Evolutionary conservation across 1,140 invertebrate genomes (phyloP).

Genomic region (Catajapyx aquilonaris): DNA sequence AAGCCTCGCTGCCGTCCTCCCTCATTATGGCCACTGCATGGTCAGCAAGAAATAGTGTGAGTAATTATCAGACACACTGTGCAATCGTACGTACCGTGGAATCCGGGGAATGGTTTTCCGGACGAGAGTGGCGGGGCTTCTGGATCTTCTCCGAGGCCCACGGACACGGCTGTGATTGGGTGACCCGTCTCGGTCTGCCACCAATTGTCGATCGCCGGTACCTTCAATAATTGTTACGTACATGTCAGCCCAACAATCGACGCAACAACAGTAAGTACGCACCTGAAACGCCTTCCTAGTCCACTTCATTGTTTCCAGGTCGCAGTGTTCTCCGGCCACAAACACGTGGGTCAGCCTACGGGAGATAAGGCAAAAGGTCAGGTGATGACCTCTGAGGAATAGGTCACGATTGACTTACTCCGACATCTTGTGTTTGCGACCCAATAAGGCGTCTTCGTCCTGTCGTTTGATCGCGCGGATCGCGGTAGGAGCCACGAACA

Average conservation of each 20-base stretch:
- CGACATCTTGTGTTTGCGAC: no score
- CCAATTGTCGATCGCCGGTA: constrained; percentile 81
- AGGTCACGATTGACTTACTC: no score
- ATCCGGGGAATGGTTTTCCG: constrained; percentile 60
- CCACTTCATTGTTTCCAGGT: constrained; percentile 75
- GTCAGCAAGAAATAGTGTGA: constrained; percentile 9
- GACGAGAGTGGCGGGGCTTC: constrained; percentile 41
- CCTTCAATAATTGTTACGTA: no score
- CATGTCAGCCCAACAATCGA: constrained; percentile 2
- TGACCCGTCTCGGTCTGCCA: constrained; percentile 93
- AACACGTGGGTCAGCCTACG: constrained; percentile 54
- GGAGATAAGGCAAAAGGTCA: constrained; percentile 8
- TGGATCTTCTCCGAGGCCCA: constrained; percentile 42
- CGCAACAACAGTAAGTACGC: background rate
- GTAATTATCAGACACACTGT: background rate
- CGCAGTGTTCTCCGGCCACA: constrained; percentile 83
- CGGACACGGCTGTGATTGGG: constrained; percentile 60
- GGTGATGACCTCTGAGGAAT: no score
- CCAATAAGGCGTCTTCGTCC: no score
- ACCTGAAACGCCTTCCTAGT: background rate
- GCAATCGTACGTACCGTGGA: constrained; percentile 38
- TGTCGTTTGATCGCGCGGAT: constrained; percentile 62
- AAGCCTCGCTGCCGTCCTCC: constrained; percentile 42
- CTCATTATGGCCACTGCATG: constrained; percentile 45
- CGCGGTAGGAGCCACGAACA: constrained; percentile 80